phyloP scores from a whole-genome alignment of 92 coral and sea anemone genomes.

The Parazoanthus swiftii region DNA sequence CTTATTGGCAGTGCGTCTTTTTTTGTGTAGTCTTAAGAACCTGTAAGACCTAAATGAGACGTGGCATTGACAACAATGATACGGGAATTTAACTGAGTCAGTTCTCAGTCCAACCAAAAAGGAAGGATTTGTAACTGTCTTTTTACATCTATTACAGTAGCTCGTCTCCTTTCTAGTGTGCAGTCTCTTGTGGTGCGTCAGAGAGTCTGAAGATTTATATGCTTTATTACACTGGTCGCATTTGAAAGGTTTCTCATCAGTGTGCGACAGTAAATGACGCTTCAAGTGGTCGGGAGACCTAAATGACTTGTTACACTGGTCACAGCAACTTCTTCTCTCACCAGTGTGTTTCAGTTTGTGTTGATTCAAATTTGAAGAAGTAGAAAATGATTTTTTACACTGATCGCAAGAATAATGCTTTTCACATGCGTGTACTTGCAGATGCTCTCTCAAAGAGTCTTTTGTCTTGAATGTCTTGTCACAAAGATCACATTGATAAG shows the following conservation, averaged over 20 bases:
- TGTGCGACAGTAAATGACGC: not conserved
- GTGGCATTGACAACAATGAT: conserved; percentile 4
- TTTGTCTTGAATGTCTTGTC: not conserved
- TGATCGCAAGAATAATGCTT: not conserved
- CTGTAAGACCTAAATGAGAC: not conserved
- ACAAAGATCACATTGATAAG: conserved; percentile 4
- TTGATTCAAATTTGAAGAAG: not conserved
- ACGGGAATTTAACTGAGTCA: not conserved
- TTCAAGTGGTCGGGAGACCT: not conserved
- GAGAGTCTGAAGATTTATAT: not conserved
- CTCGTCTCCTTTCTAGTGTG: conserved; percentile 8
- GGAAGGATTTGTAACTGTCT: not conserved
- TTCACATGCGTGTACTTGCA: not conserved
- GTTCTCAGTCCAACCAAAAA: not conserved
- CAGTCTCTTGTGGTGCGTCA: not conserved
- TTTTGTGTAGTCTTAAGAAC: not conserved
- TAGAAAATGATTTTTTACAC: not conserved
- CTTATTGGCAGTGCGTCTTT: not conserved
- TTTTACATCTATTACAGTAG: conserved; percentile 7
- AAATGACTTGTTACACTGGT: conserved; percentile 4
- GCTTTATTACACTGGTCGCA: conserved; percentile 12
- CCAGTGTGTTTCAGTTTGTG: not conserved
- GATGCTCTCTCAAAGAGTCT: not conserved
- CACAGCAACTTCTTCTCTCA: not conserved
- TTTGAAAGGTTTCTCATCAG: not conserved